Conservation (phyloP, 2,113 vertebrate species). For the Cepphus grylle region DNA sequence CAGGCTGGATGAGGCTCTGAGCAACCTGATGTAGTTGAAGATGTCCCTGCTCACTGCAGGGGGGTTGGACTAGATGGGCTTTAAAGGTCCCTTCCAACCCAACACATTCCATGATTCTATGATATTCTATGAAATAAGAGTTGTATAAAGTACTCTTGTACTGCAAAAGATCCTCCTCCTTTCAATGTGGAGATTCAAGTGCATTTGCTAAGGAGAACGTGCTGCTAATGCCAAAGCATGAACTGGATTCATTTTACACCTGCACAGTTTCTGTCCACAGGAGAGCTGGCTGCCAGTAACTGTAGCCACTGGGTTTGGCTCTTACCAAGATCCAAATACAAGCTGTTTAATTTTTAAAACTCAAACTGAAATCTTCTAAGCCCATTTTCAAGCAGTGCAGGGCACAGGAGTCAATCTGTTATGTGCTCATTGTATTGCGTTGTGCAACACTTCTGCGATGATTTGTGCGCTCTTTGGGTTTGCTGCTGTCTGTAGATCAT, state of each 20-base stretch:
- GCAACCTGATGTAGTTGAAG: no score
- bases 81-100: no score
- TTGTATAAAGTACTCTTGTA: neutral
- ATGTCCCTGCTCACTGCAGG: no score
- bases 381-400: neutral
- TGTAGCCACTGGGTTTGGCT: neutral
- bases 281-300: neutral
- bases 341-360: neutral
- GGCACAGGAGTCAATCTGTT: neutral
- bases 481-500: neutral
- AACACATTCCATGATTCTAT: no score
- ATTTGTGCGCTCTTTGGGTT: neutral
- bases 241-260: neutral
- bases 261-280: neutral
- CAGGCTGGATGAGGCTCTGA: no score
- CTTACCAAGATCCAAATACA: neutral
- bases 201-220: neutral
- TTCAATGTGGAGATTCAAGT: neutral
- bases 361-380: neutral
- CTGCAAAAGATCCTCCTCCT: neutral
- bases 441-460: neutral
- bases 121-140: neutral
- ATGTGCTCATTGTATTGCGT: fast-evolving
- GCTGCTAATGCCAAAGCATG: neutral
- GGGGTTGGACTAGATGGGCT: no score